Evolutionary conservation across 2,888 invertebrate species (phyloP).

Genomic region (Plebejus argus): DNA sequence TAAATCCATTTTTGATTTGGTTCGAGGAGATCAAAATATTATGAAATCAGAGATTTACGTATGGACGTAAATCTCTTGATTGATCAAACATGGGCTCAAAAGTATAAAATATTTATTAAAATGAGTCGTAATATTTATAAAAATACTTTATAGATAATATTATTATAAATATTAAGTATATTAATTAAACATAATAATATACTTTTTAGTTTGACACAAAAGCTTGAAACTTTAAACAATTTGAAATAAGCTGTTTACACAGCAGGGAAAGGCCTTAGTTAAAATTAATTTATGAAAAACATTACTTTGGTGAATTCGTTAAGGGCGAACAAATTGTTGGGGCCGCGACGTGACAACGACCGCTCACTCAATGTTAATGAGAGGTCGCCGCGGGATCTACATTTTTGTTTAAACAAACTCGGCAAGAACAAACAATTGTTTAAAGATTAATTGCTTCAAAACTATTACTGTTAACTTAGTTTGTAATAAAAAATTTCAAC

Average conservation of each 20-base stretch:
- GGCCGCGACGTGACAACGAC: conserved; percentile 65
- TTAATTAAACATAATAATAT: too few relatives aligned
- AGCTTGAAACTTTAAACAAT: conserved; percentile 9
- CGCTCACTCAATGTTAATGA: conserved; percentile 66
- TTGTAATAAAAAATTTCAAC: not conserved
- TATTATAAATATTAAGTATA: too few relatives aligned
- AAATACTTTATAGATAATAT: not conserved
- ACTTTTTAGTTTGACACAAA: too few relatives aligned
- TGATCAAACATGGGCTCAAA: too few relatives aligned
- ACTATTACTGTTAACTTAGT: not conserved
- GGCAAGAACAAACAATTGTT: not conserved
- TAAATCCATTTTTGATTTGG: too few relatives aligned
- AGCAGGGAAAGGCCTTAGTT: conserved; percentile 55
- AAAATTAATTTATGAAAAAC: conserved; percentile 67
- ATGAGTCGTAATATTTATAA: not conserved
- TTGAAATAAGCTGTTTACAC: conserved; percentile 45
- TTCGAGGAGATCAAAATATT: too few relatives aligned
- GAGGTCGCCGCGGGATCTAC: conserved; percentile 55
- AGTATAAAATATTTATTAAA: too few relatives aligned
- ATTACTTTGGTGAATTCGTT: conserved; percentile 63
- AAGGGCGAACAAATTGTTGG: conserved; percentile 63
- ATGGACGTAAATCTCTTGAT: too few relatives aligned
- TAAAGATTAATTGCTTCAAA: not conserved
- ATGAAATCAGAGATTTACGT: too few relatives aligned
- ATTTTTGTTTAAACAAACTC: conserved; percentile 37